Conservation (phyloP, 2,797 vertebrate genomes). For the Amazona ochrocephala region DNA sequence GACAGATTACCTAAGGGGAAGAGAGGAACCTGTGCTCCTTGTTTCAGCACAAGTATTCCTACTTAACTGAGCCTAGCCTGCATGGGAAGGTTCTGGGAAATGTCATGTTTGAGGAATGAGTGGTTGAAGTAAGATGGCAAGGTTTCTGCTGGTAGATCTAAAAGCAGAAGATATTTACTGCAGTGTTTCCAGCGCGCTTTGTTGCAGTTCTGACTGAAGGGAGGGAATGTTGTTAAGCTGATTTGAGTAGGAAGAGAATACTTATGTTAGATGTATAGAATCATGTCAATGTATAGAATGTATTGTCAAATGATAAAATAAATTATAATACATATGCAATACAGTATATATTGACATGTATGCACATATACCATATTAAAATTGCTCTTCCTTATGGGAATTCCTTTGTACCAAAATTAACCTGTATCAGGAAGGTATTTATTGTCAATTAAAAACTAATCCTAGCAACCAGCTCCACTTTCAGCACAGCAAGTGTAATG, state of each 20-base stretch:
- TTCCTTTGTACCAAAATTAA: background rate
- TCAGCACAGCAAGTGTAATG: background rate
- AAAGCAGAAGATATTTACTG: background rate
- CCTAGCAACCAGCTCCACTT: background rate
- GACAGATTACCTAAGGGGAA: background rate
- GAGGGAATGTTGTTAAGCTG: background rate
- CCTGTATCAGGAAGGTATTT: background rate
- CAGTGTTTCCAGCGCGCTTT: background rate
- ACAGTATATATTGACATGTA: rapidly evolving
- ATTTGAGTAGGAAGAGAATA: background rate
- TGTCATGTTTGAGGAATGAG: background rate
- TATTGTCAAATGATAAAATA: background rate
- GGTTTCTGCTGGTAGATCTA: background rate
- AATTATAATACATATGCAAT: rapidly evolving
- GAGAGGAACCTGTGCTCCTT: background rate
- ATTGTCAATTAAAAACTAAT: background rate
- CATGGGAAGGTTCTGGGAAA: background rate
- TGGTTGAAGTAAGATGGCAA: background rate
- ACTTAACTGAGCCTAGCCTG: background rate
- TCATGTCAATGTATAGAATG: background rate
- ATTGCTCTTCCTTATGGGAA: rapidly evolving
- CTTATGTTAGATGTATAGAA: background rate
- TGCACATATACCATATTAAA: background rate
- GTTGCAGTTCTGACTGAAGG: background rate
- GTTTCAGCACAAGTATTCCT: background rate